A percentile compares a stretch with the other conserved stretches of the same genome.
Evolutionary conservation across 2,797 vertebrate genomes (phyloP).

Genomic region (Syngnathus rostellatus): DNA sequence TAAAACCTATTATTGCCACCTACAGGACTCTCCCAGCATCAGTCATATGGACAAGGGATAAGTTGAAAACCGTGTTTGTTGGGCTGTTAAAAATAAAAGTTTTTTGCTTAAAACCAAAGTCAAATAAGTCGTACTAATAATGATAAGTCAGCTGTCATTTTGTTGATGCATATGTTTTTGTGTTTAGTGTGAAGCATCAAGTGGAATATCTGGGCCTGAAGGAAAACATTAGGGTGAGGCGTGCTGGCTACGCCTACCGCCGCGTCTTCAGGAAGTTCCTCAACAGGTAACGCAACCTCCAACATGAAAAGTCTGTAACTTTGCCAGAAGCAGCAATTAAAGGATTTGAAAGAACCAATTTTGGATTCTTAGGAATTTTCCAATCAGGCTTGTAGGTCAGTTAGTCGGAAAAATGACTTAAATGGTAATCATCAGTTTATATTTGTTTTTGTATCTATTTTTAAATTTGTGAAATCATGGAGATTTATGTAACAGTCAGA

Average conservation of each 20-base stretch:
- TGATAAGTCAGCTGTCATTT: not conserved
- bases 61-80: no score
- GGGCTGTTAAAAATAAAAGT: no score
- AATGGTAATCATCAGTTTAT: not conserved
- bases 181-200: slow-evolving; percentile 89
- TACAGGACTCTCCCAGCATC: no score
- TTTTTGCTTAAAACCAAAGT: no score
- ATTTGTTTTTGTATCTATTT: not conserved
- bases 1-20: no score
- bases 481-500: not conserved
- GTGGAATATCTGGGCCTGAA: slow-evolving; percentile 96
- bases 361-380: not conserved
- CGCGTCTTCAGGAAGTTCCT: slow-evolving; percentile 92
- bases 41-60: no score
- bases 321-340: not conserved
- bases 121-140: not conserved
- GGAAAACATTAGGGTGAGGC: slow-evolving; percentile 94
- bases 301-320: not conserved
- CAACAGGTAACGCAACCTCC: slow-evolving; percentile 74
- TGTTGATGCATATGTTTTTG: slow-evolving; percentile 2
- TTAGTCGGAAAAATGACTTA: not conserved
- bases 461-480: not conserved
- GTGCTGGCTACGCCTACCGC: slow-evolving; percentile 95
- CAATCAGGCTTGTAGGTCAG: not conserved
- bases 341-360: not conserved